Base-by-base conservation (phyloP, 2,888 invertebrate genomes). In the Herminia tarsipennalis region DNA sequence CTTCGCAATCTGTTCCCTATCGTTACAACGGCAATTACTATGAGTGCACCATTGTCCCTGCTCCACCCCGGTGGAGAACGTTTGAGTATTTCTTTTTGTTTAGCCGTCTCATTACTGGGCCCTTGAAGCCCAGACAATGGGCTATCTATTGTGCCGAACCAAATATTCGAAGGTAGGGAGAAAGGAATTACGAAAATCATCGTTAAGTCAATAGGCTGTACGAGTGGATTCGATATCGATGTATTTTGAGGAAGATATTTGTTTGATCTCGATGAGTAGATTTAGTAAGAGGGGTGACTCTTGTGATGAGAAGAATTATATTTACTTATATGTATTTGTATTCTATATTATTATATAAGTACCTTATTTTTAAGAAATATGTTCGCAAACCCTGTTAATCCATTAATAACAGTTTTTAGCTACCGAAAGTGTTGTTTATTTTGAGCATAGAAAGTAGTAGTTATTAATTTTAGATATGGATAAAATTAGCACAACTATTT, bases 11-110 rank as follows among this genome's bases (percentile, higher is more conserved):
- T 17, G 18, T 34, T 29, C 63, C 60, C 67, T 68, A 67, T 70
- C 62, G 36, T 56, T 51, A 56, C 54, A 59, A 59, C 54, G 60
- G 76, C 76, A 80, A 81, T 82, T 82, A 80, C 66, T 71, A 73
- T 65, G 70, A 81, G 78, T 77, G 78, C 73, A 60, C 65, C 64
- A 75, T 82, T 81, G 70, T 70, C 63, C 48, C 44, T 18, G 13
- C 37, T 27, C 39, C 37, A 37, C 56, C 52, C 51, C 46, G 52
- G 60, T 55, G 38, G 50, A 28, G 45, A 40, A 1, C 33, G 37
- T 34, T 50, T 46, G 37, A 44, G 30, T 3, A 9, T 30, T 30
- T 18, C 30, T 49, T 56, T 59, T 43, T 55, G 56, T 54, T 46
- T 51, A 36, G 36, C 34, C 27, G 38, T 59, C 58, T 65, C 62